phyloP scores from a whole-genome alignment of 2,888 invertebrate species.

The Luffia ferchaultella region DNA sequence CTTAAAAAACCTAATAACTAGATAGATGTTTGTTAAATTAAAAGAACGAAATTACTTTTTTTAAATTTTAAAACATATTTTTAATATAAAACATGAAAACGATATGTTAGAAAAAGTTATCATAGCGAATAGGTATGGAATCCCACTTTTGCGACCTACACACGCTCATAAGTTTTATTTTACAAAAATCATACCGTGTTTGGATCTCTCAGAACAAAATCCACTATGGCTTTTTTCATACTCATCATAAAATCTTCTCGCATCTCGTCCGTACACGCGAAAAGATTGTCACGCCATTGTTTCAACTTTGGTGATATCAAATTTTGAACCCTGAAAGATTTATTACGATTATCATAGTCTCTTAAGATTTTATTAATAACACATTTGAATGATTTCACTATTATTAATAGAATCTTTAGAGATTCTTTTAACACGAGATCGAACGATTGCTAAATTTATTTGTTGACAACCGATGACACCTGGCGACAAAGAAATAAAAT shows the following conservation, averaged over 20 bases:
- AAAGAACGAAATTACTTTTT: too few relatives aligned
- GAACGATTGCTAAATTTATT: too few relatives aligned
- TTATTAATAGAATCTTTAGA: too few relatives aligned
- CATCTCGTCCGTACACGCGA: constrained; percentile 76
- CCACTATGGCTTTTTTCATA: constrained; percentile 91
- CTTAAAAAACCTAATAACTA: neutral
- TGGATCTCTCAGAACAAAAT: constrained; percentile 88
- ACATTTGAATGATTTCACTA: too few relatives aligned
- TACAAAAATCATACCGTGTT: constrained; percentile 34
- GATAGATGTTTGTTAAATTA: too few relatives aligned
- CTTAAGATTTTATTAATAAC: too few relatives aligned
- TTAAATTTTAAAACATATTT: neutral
- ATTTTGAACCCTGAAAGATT: constrained; percentile 62
- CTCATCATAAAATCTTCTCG: constrained; percentile 86
- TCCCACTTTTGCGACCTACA: neutral
- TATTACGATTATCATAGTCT: neutral
- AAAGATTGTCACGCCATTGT: constrained; percentile 68
- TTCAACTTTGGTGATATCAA: constrained; percentile 70
- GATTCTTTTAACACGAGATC: too few relatives aligned
- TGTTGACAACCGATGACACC: too few relatives aligned
- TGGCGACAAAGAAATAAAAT: too few relatives aligned
- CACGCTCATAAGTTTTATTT: neutral
- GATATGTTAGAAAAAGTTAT: neutral
- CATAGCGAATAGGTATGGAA: neutral
- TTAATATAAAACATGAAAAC: neutral